These are phyloP conservation scores for Notarius lentiginosus DNA, from an alignment of 2,113 vertebrate species.

Conservation along the genomic window DNA sequence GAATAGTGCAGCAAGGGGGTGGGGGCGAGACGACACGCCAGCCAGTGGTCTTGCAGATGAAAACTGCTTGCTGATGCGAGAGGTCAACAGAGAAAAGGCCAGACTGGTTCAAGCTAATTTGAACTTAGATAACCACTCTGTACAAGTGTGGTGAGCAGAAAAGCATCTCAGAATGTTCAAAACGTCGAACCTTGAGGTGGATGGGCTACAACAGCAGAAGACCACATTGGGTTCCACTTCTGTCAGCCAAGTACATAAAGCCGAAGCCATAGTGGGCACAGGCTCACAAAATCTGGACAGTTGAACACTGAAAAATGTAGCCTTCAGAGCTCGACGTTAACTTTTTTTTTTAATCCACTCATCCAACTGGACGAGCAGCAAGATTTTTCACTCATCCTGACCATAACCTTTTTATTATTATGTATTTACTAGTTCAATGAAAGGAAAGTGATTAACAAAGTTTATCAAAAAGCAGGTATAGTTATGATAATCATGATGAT, in stretches of 20 bases:
- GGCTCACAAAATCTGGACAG: neutral
- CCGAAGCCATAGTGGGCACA: neutral
- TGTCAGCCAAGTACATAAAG: neutral
- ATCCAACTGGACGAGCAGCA: too few relatives aligned
- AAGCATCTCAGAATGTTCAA: neutral
- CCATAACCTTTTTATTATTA: too few relatives aligned
- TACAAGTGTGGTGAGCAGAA: neutral
- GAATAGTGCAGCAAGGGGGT: neutral
- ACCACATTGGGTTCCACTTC: neutral
- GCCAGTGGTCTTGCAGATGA: neutral
- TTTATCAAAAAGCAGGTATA: too few relatives aligned
- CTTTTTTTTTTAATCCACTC: too few relatives aligned
- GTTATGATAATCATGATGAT: too few relatives aligned
- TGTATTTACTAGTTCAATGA: too few relatives aligned
- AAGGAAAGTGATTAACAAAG: too few relatives aligned
- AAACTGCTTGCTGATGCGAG: neutral
- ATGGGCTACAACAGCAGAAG: neutral
- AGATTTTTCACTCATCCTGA: too few relatives aligned
- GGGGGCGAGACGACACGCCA: too few relatives aligned
- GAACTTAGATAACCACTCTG: neutral
- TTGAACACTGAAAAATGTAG: neutral
- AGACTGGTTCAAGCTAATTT: neutral
- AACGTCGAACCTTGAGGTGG: neutral
- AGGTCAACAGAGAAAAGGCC: neutral
- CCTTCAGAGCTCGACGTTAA: too few relatives aligned